phyloP scores from a whole-genome alignment of 2,113 vertebrate genomes.

The cattle (Bos taurus) region DNA sequence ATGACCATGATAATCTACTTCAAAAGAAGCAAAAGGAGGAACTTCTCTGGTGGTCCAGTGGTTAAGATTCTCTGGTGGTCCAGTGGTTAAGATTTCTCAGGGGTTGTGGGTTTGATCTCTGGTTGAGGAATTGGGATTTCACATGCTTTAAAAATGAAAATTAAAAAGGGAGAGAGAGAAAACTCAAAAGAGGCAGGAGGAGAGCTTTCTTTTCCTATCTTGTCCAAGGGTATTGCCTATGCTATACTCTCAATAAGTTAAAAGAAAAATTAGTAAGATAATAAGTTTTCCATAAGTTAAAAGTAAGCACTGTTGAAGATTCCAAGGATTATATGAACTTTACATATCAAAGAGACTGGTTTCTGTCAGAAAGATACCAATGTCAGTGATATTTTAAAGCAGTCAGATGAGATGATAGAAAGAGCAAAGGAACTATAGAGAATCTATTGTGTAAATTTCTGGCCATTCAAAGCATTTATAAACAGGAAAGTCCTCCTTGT shows the following conservation, averaged over 20 bases:
- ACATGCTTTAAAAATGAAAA: background rate
- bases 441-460: background rate
- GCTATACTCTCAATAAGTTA: background rate
- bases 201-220: background rate
- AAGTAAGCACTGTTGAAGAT: background rate
- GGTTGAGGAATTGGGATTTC: background rate
- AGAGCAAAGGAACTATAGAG: background rate
- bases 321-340: background rate
- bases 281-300: background rate
- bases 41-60: background rate
- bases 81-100: background rate
- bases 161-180: background rate
- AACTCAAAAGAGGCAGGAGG: background rate
- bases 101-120: background rate
- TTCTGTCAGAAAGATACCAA: background rate
- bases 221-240: background rate
- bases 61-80: background rate
- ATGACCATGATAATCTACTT: background rate
- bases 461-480: background rate
- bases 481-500: background rate
- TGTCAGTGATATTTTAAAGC: background rate
- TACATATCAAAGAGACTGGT: background rate
- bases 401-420: background rate
- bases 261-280: background rate
- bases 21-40: background rate